Conservation (phyloP, 2,888 invertebrate genomes). For the Dorcus hopei region DNA sequence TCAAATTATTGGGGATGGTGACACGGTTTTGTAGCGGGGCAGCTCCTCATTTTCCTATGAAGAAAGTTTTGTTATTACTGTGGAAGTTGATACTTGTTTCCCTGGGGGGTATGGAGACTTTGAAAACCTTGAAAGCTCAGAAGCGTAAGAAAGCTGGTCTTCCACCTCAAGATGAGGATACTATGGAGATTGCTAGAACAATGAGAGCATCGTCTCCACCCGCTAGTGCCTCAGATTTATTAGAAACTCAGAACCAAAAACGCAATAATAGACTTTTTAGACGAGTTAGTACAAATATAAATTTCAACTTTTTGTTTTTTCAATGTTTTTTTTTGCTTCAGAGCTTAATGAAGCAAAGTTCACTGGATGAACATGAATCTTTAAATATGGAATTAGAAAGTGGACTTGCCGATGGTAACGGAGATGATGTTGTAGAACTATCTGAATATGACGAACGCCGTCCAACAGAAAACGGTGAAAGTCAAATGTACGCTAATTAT, state of each 20-base stretch:
- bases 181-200: constrained; percentile 85
- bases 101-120: constrained; percentile 84
- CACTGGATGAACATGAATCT: constrained; percentile 76
- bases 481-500: constrained; percentile 38
- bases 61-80: constrained; percentile 88
- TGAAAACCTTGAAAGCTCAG: constrained; percentile 72
- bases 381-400: constrained; percentile 70
- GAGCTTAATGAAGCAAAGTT: constrained; percentile 89
- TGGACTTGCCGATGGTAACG: constrained; percentile 60
- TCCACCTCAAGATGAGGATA: constrained; percentile 82
- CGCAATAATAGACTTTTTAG: constrained; percentile 70
- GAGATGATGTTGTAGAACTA: constrained; percentile 55
- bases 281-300: constrained; percentile 49
- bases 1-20: constrained; percentile 92
- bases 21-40: constrained; percentile 94
- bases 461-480: constrained; percentile 43
- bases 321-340: constrained; percentile 40
- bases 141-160: constrained; percentile 70
- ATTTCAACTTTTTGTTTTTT: constrained; percentile 8
- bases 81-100: constrained; percentile 95
- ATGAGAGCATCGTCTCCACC: constrained; percentile 97
- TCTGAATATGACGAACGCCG: constrained; percentile 54
- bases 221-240: constrained; percentile 83
- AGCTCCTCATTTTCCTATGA: constrained; percentile 97
- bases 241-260: constrained; percentile 80